phyloP scores from a whole-genome alignment of 2,113 vertebrate species.

The mouse (Mus musculus) region DNA sequence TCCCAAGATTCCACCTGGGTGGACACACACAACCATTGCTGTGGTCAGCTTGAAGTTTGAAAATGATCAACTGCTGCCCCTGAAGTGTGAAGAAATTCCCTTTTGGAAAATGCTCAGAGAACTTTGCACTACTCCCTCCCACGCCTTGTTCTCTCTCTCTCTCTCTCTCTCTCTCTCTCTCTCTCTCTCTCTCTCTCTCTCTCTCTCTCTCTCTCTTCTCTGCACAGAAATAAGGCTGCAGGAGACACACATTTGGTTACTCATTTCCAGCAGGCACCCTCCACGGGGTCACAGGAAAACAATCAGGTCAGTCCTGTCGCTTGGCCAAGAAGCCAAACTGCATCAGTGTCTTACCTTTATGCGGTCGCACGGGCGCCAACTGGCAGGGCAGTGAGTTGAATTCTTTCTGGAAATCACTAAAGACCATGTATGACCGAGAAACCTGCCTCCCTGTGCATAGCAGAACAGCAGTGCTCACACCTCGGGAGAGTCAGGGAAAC shows the following conservation, averaged over 20 bases:
- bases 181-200: background rate
- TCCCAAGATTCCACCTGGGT: slow-evolving; percentile 78
- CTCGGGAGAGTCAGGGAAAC: slow-evolving; percentile 86
- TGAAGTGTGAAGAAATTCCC: slow-evolving; percentile 75
- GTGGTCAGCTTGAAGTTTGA: slow-evolving; percentile 77
- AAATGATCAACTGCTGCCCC: slow-evolving; percentile 75
- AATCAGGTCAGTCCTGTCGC: slow-evolving; percentile 68
- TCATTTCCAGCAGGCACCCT: slow-evolving; percentile 56
- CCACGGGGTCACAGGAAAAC: slow-evolving; percentile 36
- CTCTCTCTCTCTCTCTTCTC: background rate
- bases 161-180: background rate
- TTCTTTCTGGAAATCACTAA: slow-evolving; percentile 86
- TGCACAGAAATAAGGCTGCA: background rate
- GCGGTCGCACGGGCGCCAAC: slow-evolving; percentile 82
- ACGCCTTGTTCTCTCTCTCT: background rate
- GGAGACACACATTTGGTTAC: slow-evolving; percentile 19
- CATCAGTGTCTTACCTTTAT: slow-evolving; percentile 87
- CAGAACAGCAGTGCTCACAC: slow-evolving; percentile 86
- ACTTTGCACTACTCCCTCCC: slow-evolving; percentile 63
- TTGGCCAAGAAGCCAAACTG: slow-evolving; percentile 82
- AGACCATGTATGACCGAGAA: slow-evolving; percentile 84
- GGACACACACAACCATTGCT: slow-evolving; percentile 78
- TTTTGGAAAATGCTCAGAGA: slow-evolving; percentile 74
- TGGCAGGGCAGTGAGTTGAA: slow-evolving; percentile 82
- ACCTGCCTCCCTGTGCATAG: slow-evolving; percentile 86